phyloP scores from a whole-genome alignment of 2,888 invertebrate genomes.

The Nymphalis c-album region DNA sequence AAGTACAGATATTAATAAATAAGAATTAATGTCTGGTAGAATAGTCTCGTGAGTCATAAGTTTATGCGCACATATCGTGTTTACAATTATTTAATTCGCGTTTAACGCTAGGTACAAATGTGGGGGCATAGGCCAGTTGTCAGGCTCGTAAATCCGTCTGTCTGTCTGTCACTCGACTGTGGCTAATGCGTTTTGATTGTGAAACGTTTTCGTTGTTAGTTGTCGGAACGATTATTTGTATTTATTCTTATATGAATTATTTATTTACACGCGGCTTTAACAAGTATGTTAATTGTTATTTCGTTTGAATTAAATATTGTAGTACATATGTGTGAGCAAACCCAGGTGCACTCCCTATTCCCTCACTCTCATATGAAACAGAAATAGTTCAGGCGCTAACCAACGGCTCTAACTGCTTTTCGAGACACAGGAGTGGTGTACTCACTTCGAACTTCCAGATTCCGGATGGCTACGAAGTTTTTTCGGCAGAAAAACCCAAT shows the following conservation, averaged over 20 bases:
- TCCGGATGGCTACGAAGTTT: too few relatives aligned
- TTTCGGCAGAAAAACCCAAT: too few relatives aligned
- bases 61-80: constrained; percentile 33
- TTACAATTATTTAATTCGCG: constrained; percentile 37
- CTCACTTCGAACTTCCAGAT: too few relatives aligned
- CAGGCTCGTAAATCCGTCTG: constrained; percentile 56
- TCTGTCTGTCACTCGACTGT: constrained; percentile 48
- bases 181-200: constrained; percentile 36
- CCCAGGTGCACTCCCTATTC: background rate
- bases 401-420: too few relatives aligned
- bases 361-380: too few relatives aligned
- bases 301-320: background rate
- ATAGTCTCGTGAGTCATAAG: constrained; percentile 34
- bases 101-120: constrained; percentile 38
- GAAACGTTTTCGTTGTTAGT: constrained; percentile 27
- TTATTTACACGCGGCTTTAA: background rate
- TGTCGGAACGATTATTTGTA: constrained; percentile 26
- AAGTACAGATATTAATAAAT: constrained; percentile 35
- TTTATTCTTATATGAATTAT: constrained; percentile 5
- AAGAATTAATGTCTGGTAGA: constrained; percentile 40
- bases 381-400: too few relatives aligned
- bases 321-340: background rate
- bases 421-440: too few relatives aligned
- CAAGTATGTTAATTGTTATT: background rate
- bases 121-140: constrained; percentile 41